Conservation (phyloP, 2,113 vertebrate species). For the Eupsittula cactorum region DNA sequence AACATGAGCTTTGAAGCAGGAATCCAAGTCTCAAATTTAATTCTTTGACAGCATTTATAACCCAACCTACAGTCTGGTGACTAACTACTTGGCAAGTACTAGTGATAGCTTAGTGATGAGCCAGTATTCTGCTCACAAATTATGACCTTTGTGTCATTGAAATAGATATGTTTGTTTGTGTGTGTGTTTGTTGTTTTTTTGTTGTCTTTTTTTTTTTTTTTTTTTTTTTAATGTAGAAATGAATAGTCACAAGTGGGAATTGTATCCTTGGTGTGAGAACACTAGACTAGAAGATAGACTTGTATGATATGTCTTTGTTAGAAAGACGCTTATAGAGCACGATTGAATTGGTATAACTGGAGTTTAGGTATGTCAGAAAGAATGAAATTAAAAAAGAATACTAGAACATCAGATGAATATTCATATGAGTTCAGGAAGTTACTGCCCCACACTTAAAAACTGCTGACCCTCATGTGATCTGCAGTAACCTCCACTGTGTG, state of each 20-base stretch:
- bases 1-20: neutral
- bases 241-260: neutral
- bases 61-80: neutral
- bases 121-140: neutral
- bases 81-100: neutral
- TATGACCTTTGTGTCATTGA: neutral
- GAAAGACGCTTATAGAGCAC: neutral
- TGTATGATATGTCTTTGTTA: neutral
- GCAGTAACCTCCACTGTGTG: neutral
- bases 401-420: neutral
- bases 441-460: neutral
- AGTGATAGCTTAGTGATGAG: neutral
- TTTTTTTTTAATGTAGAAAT: neutral
- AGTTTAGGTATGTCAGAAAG: neutral
- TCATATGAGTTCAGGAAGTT: neutral
- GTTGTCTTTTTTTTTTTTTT: neutral
- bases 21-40: neutral
- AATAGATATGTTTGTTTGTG: neutral
- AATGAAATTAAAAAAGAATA: neutral
- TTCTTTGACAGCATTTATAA: neutral
- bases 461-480: neutral
- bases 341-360: neutral
- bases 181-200: neutral
- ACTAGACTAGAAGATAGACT: neutral
- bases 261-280: neutral